Base-by-base conservation (phyloP, 2,888 invertebrate species). In the Deilephila elpenor region DNA sequence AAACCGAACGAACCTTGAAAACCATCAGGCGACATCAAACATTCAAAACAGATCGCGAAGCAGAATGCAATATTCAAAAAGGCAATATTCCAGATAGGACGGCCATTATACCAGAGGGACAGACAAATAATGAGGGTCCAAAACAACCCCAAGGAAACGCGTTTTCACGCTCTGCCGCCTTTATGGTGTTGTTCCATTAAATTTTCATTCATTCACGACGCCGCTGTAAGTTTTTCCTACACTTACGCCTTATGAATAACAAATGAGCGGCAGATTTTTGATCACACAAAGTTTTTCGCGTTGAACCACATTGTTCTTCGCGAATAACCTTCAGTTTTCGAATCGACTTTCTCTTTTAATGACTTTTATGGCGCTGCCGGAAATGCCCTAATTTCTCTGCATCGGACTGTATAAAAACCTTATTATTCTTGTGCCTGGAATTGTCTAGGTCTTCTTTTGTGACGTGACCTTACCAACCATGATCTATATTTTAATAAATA, bases 171-270 rank as follows among this genome's bases (percentile, higher is more conserved):
- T 74, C 78, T 78, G 75, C 79, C 83, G 85, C 86, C 80, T 84
- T 86, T 83, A 86, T 83, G 78, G 85, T 84, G 82, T 86, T 82
- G 82, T 84, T 83, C 80, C 83, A 88, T 89, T 88, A 88, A 88
- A 88, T 84, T 88, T 90, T 89, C 86, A 89, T 86, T 86, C 84
- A 80, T 79, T 83, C 70, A 70, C 70, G 70, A 73, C 59, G 71
- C 56, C 56, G 56, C 71, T 61, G 71, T 56, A 73, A 73, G 71
- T 73, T 73, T 71, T 73, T 73, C 37, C 37, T 56, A 62, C 71
- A 61, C 53, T 70, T 60, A 51, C 71, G 61, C 56, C 56, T 71
- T 56, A 62, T 73, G 71, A 73, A 73, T 71, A 56, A 53, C 53
- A 61, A 73, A 73, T 60, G 70, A 61, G 59, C n/a, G 44, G 59